Percentiles rank a stretch among this genome's conserved stretches.
Evolutionary conservation across 2,113 vertebrate genomes (phyloP).

Genomic region (Phrynosoma platyrhinos): DNA sequence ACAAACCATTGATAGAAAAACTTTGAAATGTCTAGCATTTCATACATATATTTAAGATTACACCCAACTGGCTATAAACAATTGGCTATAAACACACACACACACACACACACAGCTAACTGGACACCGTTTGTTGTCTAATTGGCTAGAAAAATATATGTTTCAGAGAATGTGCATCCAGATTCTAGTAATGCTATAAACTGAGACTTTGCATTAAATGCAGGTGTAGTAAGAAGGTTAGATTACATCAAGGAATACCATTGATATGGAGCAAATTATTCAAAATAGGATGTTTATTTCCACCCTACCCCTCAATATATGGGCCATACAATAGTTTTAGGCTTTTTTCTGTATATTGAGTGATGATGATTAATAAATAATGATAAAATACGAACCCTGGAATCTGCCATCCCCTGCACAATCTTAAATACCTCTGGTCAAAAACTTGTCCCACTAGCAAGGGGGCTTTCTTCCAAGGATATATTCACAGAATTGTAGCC

Average conservation of each 20-base stretch:
- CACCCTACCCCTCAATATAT: too few species aligned
- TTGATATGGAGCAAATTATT: background rate
- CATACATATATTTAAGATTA: background rate
- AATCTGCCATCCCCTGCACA: background rate
- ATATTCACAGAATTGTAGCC: background rate
- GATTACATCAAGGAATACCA: background rate
- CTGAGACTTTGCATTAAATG: background rate
- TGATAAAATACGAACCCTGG: background rate
- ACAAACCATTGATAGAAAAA: background rate
- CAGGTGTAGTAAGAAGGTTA: background rate
- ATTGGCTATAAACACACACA: background rate
- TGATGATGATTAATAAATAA: background rate
- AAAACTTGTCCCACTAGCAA: background rate
- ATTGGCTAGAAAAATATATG: background rate
- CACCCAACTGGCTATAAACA: background rate
- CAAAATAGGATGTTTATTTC: background rate
- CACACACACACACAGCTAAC: background rate
- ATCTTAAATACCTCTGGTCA: background rate
- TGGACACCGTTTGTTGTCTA: background rate
- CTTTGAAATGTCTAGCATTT: background rate
- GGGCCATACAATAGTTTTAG: too few species aligned
- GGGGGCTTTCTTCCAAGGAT: background rate
- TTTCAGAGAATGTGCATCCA: background rate
- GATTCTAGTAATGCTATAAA: background rate
- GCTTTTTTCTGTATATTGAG: background rate